phyloP scores from a whole-genome alignment of 2,113 vertebrate species.

The Chloropsis cyanopogon region DNA sequence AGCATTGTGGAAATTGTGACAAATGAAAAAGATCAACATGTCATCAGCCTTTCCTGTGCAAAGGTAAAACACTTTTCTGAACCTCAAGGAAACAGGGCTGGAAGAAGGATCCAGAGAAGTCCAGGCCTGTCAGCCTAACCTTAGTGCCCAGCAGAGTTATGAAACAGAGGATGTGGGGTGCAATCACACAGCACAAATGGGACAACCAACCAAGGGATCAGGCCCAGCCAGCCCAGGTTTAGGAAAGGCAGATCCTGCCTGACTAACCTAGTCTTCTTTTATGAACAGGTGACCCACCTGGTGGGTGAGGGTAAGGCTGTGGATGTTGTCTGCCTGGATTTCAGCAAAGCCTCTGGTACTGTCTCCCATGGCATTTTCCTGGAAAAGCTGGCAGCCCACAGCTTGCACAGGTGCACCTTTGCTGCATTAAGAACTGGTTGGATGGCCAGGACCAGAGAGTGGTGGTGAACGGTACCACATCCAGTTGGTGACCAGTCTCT shows the following conservation, averaged over 20 bases:
- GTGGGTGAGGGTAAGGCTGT: background rate
- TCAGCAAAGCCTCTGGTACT: background rate
- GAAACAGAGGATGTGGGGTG: background rate
- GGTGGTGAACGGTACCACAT: too few species aligned
- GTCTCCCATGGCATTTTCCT: background rate
- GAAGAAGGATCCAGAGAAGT: background rate
- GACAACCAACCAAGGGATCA: background rate
- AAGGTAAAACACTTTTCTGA: slow-evolving; percentile 59
- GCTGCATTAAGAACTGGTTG: background rate
- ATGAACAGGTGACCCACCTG: background rate
- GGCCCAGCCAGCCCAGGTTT: background rate
- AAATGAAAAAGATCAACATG: slow-evolving; percentile 75
- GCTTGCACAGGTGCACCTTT: background rate
- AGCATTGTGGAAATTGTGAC: slow-evolving; percentile 68
- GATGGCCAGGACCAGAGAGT: too few species aligned
- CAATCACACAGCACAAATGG: background rate
- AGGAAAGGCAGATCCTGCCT: background rate
- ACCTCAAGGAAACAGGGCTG: background rate
- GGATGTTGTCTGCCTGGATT: background rate
- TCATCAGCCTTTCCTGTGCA: slow-evolving; percentile 74
- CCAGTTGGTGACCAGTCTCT: background rate
- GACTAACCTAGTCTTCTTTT: background rate
- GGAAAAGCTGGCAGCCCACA: background rate
- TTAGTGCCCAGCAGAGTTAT: background rate
- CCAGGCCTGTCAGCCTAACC: background rate